Evolutionary conservation across 2,113 vertebrate genomes (phyloP), one percentile per base, ranked within the genome.

Genomic region (Urocolius indicus): DNA sequence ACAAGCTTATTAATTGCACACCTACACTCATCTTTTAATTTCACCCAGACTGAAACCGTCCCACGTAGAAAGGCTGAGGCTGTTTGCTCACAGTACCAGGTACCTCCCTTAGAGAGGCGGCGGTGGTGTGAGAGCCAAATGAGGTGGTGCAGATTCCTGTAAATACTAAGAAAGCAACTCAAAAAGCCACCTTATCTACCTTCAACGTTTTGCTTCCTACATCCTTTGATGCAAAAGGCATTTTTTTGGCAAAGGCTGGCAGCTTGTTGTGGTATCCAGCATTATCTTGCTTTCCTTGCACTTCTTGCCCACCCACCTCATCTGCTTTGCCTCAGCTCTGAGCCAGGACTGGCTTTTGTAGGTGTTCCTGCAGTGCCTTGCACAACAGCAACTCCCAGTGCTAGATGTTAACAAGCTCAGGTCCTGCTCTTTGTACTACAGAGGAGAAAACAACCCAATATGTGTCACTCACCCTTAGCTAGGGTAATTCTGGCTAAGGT

Each of bases 211-310:
- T 61, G 36, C 71, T 76, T 41, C 89, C 93, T 58, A 17, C 27
- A 82, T 76, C 87, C 84, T 96, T 93, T 85, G 79, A 76, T 76
- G 67, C 59, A n/a, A 46, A 61, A 89, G 68, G 83, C 90, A 86
- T 92, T 94, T 61, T 94, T 61, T 75, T 93, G 91, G 91, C 82
- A 85, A 27, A 59, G 82, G 22, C 24, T 66, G 49, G 43, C 32
- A 27, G 52, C 88, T 87, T 48, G 1, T 51, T 76, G 69, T n/a
- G 66, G 52, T 67, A 90, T 51, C 84, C 85, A 57, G 75, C 29
- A 10, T 62, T 76, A 63, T 75, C 94, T 87, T 49, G 73, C 90
- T 81, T 91, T 89, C 62, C 43, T 81, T 91, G 77, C 68, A 19
- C 57, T 84, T 84, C 92, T 95, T 74, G 66, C 81, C 77, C 85